Percentiles rank a stretch among this genome's conserved stretches.
Conservation (phyloP, 2,888 invertebrate species). For the Stenurella melanura region DNA sequence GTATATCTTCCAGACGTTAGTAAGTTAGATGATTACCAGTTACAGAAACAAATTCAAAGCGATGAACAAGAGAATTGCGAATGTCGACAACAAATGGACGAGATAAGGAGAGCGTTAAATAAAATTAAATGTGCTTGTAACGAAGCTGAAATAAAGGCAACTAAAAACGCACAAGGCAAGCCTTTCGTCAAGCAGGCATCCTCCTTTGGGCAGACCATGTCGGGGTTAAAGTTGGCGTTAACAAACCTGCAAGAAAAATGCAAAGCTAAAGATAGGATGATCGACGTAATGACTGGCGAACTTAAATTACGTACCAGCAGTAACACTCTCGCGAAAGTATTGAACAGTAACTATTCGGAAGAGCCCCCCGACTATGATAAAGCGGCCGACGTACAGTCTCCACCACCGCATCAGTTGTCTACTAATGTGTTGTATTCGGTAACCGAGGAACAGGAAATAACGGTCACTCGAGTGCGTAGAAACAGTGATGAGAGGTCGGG, state of each 20-base stretch:
- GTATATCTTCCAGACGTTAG: conserved; percentile 31
- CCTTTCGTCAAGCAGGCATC: conserved; percentile 61
- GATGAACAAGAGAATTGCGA: conserved; percentile 57
- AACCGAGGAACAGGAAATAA: conserved; percentile 37
- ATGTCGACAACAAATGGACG: conserved; percentile 61
- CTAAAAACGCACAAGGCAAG: conserved; percentile 38
- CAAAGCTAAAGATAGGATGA: conserved; percentile 68
- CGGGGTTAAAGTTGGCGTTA: conserved; percentile 66
- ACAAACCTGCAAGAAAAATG: conserved; percentile 66
- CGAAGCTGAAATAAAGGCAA: conserved; percentile 59
- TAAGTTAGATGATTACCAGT: conserved; percentile 51
- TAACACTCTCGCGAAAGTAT: conserved; percentile 58
- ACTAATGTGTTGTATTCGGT: conserved; percentile 49
- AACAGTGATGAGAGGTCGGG: not conserved
- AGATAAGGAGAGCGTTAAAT: conserved; percentile 58
- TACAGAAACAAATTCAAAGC: conserved; percentile 53
- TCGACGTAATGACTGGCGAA: conserved; percentile 67
- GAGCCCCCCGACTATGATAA: conserved; percentile 59
- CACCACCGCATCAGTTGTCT: conserved; percentile 3
- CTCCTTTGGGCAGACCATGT: conserved; percentile 62
- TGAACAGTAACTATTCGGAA: conserved; percentile 46
- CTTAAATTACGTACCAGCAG: conserved; percentile 60
- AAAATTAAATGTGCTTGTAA: conserved; percentile 61
- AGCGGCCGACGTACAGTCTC: conserved; percentile 46
- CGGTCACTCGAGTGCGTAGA: not conserved